Evolutionary conservation across 2,113 vertebrate species (phyloP).

Genomic region (Siniperca chuatsi): DNA sequence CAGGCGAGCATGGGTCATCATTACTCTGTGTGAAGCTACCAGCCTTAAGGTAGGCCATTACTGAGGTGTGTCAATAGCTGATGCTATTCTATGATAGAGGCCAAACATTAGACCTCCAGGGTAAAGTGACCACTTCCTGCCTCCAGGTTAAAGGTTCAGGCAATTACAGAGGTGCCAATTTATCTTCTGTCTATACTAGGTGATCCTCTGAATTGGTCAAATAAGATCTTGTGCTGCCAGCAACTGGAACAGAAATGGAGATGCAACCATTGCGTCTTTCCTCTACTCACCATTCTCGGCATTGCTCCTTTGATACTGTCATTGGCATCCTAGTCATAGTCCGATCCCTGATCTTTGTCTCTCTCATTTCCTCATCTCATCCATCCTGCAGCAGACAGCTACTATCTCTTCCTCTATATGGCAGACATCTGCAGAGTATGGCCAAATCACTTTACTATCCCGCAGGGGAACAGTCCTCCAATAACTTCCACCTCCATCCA

Average conservation of each 20-base stretch:
- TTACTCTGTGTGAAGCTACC: slow-evolving; percentile 72
- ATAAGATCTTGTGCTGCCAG: slow-evolving; percentile 9
- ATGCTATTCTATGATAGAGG: slow-evolving; percentile 61
- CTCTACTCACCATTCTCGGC: slow-evolving; percentile 29
- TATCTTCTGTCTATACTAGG: slow-evolving; percentile 57
- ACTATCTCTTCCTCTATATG: slow-evolving; percentile 60
- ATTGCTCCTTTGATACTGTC: slow-evolving; percentile 40
- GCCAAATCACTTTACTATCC: slow-evolving; percentile 71
- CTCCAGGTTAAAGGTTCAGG: slow-evolving; percentile 64
- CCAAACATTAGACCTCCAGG: slow-evolving; percentile 57
- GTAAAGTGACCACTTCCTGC: slow-evolving; percentile 74
- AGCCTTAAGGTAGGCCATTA: slow-evolving; percentile 75
- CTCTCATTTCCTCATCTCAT: slow-evolving; percentile 80
- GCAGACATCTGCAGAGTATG: slow-evolving; percentile 52
- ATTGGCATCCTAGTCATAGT: slow-evolving; percentile 45
- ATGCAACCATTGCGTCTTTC: slow-evolving; percentile 11
- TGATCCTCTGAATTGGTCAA: slow-evolving; percentile 29
- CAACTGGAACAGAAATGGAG: slow-evolving; percentile 21
- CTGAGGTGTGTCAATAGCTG: slow-evolving; percentile 70
- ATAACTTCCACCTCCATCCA: slow-evolving; percentile 63
- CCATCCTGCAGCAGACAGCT: slow-evolving; percentile 72
- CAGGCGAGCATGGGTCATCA: slow-evolving; percentile 69
- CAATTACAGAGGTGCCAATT: slow-evolving; percentile 67
- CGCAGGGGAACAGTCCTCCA: slow-evolving; percentile 52
- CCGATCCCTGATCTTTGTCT: slow-evolving; percentile 45